Conservation (phyloP, 2,113 vertebrate genomes). For the Lepus europaeus region DNA sequence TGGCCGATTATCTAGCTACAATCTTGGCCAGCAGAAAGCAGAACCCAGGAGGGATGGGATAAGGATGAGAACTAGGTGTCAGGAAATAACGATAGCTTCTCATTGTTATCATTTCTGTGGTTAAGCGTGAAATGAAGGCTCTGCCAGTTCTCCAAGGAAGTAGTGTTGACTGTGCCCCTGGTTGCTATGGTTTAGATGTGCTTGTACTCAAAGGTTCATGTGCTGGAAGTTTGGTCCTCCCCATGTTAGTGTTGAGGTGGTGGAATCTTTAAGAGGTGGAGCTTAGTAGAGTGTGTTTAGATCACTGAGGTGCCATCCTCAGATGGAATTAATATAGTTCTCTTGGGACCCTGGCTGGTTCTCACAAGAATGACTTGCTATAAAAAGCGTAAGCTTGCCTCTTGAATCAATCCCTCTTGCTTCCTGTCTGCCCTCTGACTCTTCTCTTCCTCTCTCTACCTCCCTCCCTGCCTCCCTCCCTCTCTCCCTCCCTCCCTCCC, state of each 20-base stretch:
- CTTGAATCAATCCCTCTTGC: background rate
- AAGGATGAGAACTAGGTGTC: background rate
- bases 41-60: background rate
- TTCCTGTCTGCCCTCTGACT: background rate
- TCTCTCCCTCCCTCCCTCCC: too few relatives aligned
- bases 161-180: background rate
- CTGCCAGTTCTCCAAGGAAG: background rate
- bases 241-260: too few relatives aligned
- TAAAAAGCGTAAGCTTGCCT: background rate
- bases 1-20: background rate
- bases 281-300: background rate
- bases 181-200: background rate
- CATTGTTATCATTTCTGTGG: background rate
- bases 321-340: background rate
- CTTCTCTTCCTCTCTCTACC: too few relatives aligned
- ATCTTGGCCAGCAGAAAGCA: background rate
- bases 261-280: background rate
- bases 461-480: too few relatives aligned
- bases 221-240: background rate
- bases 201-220: background rate
- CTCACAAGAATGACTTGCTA: background rate
- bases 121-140: background rate
- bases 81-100: background rate
- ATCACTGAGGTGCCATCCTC: too few relatives aligned
- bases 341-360: background rate